A percentile compares a stretch with the other conserved stretches of the same genome.
Conservation (phyloP, 2,797 vertebrate species). For the Centroberyx gerrardi region DNA sequence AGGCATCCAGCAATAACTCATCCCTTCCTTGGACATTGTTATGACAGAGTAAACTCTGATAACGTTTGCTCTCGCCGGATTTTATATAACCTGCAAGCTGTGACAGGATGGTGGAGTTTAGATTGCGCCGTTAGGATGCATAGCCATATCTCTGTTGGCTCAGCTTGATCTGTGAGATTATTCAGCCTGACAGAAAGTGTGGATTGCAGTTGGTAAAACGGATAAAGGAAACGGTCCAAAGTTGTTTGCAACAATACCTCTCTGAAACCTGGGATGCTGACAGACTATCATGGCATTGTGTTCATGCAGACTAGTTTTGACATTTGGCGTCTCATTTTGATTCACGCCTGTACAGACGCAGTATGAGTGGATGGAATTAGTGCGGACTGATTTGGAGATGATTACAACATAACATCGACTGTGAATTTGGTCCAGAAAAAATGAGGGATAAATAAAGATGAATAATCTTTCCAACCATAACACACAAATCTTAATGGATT, state of each 20-base stretch:
- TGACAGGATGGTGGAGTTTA: constrained; percentile 63
- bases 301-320: constrained; percentile 22
- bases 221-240: constrained; percentile 27
- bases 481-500: constrained; percentile 56
- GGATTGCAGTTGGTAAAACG: constrained; percentile 28
- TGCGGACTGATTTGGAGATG: constrained; percentile 38
- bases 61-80: constrained; percentile 38
- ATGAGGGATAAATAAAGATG: constrained; percentile 32
- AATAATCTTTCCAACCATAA: constrained; percentile 53
- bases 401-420: constrained; percentile 34
- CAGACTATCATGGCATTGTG: background rate
- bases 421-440: constrained; percentile 37
- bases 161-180: constrained; percentile 64
- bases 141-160: constrained; percentile 39
- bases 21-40: constrained; percentile 46
- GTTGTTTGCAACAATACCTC: constrained; percentile 49
- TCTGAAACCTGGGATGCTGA: constrained; percentile 22
- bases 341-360: constrained; percentile 34
- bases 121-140: constrained; percentile 56
- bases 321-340: constrained; percentile 28
- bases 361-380: constrained; percentile 33
- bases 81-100: constrained; percentile 59
- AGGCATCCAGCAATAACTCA: constrained; percentile 16
- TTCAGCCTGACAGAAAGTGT: constrained; percentile 58
- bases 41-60: constrained; percentile 58